Conservation (phyloP, 2,113 vertebrate genomes). For the Spea bombifrons region DNA sequence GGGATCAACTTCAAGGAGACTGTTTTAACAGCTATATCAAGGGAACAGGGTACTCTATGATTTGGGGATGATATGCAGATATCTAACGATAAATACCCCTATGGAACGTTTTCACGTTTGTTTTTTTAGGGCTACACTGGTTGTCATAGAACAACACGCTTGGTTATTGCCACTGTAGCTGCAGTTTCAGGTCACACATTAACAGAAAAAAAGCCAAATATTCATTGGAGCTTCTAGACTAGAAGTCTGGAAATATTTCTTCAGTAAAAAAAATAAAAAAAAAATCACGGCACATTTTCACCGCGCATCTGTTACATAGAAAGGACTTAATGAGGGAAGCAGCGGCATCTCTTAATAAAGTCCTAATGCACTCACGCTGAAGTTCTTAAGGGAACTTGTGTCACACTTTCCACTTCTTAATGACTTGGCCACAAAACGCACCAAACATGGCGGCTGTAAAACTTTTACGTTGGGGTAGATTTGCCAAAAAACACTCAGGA, state of each 20-base stretch:
- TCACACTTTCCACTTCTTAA: slow-evolving; percentile 63
- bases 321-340: slow-evolving; percentile 32
- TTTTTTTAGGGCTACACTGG: too few species aligned
- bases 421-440: slow-evolving; percentile 56
- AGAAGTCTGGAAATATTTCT: slow-evolving; percentile 23
- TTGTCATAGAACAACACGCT: too few species aligned
- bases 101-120: too few species aligned
- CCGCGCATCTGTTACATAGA: slow-evolving; percentile 12
- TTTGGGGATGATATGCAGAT: too few species aligned
- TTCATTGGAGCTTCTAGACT: background rate
- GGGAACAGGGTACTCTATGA: too few species aligned
- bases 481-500: slow-evolving; percentile 54
- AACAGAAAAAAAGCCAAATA: background rate
- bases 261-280: too few species aligned
- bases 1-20: too few species aligned
- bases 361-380: slow-evolving; percentile 30
- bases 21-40: too few species aligned
- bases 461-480: slow-evolving; percentile 55
- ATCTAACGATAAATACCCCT: too few species aligned
- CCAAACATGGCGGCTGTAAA: slow-evolving; percentile 60
- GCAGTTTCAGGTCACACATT: background rate
- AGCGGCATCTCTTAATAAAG: slow-evolving; percentile 31
- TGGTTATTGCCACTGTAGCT: too few species aligned
- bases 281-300: background rate
- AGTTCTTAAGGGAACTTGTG: slow-evolving; percentile 57